A percentile compares a stretch with the other conserved stretches of the same genome.
Conservation (phyloP, 2,888 invertebrate genomes). For the Epinotia ramella region DNA sequence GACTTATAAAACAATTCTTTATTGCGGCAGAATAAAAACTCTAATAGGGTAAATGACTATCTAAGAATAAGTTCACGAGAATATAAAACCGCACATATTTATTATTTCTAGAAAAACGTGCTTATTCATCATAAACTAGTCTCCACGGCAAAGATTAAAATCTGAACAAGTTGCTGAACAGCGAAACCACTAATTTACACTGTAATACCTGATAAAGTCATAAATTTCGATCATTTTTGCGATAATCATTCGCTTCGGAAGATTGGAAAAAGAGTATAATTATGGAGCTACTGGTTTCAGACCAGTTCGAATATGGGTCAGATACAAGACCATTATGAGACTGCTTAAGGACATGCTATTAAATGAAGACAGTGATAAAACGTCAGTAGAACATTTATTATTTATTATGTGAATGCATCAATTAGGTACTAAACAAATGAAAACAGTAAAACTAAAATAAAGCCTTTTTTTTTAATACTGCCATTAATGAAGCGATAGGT, state of each 20-base stretch:
- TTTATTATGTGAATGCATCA: not conserved
- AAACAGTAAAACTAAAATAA: no score
- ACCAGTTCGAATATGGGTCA: conserved; percentile 29
- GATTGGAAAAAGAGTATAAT: conserved; percentile 36
- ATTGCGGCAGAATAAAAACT: not conserved
- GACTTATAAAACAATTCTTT: not conserved
- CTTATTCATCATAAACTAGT: not conserved
- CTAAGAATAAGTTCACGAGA: not conserved
- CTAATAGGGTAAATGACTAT: not conserved
- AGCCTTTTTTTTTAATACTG: no score
- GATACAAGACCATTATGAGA: conserved; percentile 1
- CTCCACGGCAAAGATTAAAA: conserved; percentile 29
- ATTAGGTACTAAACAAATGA: not conserved
- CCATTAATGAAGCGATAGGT: no score
- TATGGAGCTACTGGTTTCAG: conserved; percentile 23
- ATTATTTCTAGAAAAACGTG: not conserved
- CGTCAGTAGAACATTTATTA: not conserved
- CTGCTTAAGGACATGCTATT: not conserved
- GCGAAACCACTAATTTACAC: conserved; percentile 19
- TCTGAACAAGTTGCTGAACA: conserved; percentile 17
- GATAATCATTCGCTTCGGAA: conserved; percentile 29
- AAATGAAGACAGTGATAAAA: not conserved
- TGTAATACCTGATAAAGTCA: conserved; percentile 36
- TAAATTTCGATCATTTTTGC: conserved; percentile 35
- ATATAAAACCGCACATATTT: not conserved